These are phyloP conservation scores for Serilophus lunatus DNA, from an alignment of 2,113 vertebrate species.

Conservation along the genomic window DNA sequence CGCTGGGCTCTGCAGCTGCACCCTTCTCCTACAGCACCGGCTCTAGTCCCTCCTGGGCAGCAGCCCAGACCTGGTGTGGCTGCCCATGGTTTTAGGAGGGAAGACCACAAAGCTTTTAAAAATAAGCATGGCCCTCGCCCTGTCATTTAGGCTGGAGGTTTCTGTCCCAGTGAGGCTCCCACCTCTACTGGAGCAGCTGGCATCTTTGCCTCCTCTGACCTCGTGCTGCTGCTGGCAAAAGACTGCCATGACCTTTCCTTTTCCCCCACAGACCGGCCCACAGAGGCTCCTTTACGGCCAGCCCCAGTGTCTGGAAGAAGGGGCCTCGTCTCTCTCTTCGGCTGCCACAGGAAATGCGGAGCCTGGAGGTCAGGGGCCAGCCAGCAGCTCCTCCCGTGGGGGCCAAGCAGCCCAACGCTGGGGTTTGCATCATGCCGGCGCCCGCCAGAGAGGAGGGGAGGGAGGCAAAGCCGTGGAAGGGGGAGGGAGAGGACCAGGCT, in stretches of 20 bases:
- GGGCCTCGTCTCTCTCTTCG: constrained; percentile 36
- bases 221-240: background rate
- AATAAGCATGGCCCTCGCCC: background rate
- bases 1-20: background rate
- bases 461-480: background rate
- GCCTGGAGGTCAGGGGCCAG: constrained; percentile 60
- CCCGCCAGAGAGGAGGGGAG: background rate
- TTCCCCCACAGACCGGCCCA: background rate
- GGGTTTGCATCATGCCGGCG: background rate
- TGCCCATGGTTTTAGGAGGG: constrained; percentile 50
- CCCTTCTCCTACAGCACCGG: background rate
- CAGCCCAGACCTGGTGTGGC: background rate
- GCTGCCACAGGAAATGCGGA: constrained; percentile 63
- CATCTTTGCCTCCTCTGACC: background rate
- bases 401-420: background rate
- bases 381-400: constrained; percentile 44
- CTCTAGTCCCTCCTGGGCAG: background rate
- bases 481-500: constrained; percentile 26
- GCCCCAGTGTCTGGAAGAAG: constrained; percentile 14
- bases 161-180: background rate
- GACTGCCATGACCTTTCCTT: background rate
- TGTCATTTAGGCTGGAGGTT: background rate
- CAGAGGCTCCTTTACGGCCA: background rate
- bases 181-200: background rate
- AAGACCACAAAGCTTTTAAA: constrained; percentile 58